Conservation (phyloP, 2,888 invertebrate genomes). For the Allygus modestus region DNA sequence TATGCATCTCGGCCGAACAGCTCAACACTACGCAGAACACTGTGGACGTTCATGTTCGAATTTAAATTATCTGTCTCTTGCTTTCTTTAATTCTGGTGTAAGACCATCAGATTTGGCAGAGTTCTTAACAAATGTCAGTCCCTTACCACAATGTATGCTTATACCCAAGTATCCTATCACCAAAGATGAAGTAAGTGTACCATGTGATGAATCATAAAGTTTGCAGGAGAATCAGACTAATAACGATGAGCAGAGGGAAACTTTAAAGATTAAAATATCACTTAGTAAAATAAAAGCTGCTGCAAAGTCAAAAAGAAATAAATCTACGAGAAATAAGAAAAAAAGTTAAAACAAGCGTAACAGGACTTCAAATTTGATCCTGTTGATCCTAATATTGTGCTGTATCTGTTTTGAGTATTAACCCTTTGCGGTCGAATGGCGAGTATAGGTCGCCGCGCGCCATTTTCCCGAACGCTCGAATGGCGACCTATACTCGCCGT, state of each 20-base stretch:
- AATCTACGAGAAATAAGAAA: background rate
- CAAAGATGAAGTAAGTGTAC: background rate
- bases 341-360: background rate
- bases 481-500: no score
- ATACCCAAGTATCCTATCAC: conserved; percentile 3
- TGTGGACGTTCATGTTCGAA: conserved; percentile 27
- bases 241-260: background rate
- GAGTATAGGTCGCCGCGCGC: no score
- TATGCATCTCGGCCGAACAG: background rate
- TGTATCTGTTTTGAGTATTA: no score
- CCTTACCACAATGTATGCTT: background rate
- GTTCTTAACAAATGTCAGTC: background rate
- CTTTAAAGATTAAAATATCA: conserved; percentile 43
- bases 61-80: conserved; percentile 7
- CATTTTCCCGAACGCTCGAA: no score
- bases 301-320: background rate
- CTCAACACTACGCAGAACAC: conserved; percentile 21
- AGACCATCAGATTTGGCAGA: background rate
- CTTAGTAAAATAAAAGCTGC: conserved; percentile 22
- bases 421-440: no score
- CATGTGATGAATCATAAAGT: background rate
- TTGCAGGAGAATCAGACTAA: background rate
- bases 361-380: no score
- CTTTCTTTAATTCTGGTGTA: conserved; percentile 15
- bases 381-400: no score